Percentiles rank a stretch among this genome's conserved stretches.
Evolutionary conservation across 1,140 invertebrate genomes (phyloP).

Genomic region (Muscidifurax raptorellus): DNA sequence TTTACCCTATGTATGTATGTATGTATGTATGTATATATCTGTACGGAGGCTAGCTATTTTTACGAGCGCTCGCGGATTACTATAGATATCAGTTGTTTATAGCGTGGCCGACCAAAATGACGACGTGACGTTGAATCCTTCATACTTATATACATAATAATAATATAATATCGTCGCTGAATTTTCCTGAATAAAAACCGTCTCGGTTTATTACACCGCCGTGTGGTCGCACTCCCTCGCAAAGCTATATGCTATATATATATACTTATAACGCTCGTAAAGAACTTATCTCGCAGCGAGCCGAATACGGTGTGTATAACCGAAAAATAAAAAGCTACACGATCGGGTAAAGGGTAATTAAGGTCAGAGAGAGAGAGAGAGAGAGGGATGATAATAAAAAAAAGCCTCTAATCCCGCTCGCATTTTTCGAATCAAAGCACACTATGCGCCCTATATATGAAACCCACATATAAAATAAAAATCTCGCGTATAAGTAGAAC

Average conservation of each 20-base stretch:
- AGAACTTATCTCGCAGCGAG: neutral
- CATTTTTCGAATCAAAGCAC: neutral
- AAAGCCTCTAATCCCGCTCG: neutral
- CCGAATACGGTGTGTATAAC: neutral
- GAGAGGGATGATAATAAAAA: neutral
- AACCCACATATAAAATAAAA: neutral
- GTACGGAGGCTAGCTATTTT: neutral
- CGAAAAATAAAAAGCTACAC: neutral
- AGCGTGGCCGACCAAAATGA: neutral
- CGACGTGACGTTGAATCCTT: neutral
- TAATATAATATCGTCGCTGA: too few relatives aligned
- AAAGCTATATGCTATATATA: too few relatives aligned
- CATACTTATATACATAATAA: too few relatives aligned
- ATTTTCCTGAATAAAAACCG: too few relatives aligned
- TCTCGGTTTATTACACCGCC: too few relatives aligned
- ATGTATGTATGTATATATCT: too few relatives aligned
- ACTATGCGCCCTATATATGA: neutral
- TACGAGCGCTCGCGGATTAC: neutral
- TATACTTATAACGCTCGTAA: too few relatives aligned
- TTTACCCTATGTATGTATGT: too few relatives aligned
- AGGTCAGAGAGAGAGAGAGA: neutral
- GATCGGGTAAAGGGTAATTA: neutral
- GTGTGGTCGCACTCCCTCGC: too few relatives aligned
- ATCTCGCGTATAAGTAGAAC: conserved; percentile 23
- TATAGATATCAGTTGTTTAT: neutral